phyloP scores from a whole-genome alignment of 2,888 invertebrate genomes.

The Tipula vernalis region DNA sequence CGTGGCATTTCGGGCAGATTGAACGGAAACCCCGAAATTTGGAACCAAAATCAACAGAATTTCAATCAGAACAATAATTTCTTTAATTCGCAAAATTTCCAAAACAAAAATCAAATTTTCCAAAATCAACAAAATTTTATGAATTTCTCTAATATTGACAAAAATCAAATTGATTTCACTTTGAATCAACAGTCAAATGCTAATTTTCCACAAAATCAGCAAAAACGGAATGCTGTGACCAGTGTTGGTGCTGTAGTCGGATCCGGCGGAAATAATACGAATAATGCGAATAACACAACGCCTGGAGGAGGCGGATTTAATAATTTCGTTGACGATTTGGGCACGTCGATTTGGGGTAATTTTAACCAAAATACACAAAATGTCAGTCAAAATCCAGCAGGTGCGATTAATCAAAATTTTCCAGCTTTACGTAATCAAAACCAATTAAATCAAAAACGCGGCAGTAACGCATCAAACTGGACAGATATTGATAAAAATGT shows the following conservation, averaged over 20 bases:
- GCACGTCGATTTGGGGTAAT: slow-evolving; percentile 8
- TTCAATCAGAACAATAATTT: slow-evolving; percentile 8
- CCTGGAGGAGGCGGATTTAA: slow-evolving; percentile 9
- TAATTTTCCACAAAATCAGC: background rate
- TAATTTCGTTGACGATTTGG: slow-evolving; percentile 8
- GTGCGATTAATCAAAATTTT: slow-evolving; percentile 7
- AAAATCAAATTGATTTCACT: slow-evolving; percentile 9
- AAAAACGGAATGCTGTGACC: slow-evolving; percentile 27
- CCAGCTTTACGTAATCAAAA: slow-evolving; percentile 9
- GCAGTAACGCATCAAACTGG: background rate
- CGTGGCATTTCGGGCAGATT: slow-evolving; percentile 71
- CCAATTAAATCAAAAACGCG: slow-evolving; percentile 5
- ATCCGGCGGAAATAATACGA: slow-evolving; percentile 29
- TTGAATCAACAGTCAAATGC: background rate
- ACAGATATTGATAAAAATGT: slow-evolving; percentile 5
- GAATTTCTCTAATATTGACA: background rate
- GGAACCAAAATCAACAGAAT: slow-evolving; percentile 48
- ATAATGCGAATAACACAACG: slow-evolving; percentile 22
- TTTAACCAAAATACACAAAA: slow-evolving; percentile 8
- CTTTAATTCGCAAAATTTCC: slow-evolving; percentile 8
- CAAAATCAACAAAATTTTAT: slow-evolving; percentile 9
- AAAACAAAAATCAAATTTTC: slow-evolving; percentile 9
- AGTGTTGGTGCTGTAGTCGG: slow-evolving; percentile 20
- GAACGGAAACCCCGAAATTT: slow-evolving; percentile 70
- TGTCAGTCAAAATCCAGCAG: background rate